Base-by-base conservation (phyloP, 2,113 vertebrate species). In the Leptosomus discolor region DNA sequence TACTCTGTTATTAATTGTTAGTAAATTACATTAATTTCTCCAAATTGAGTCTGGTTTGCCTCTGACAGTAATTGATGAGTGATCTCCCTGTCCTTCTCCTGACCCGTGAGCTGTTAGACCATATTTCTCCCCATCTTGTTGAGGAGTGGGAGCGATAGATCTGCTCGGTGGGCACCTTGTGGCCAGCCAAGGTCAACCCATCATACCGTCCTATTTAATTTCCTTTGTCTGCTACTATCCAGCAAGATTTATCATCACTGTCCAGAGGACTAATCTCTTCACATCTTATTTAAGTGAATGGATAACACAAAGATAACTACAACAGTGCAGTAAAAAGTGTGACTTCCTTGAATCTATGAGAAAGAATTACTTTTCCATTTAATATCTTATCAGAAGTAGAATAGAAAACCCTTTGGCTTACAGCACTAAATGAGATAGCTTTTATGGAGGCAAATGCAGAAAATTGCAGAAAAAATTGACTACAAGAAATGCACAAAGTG, bases 91-190 rank as follows among this genome's bases (percentile, higher is more conserved):
- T 22, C n/a, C 9, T 32, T 74, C 54, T 34, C n/a, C n/a, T n/a
- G n/a, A n/a, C 8, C 21, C 30, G 11, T 13, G 36, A 76, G 36
- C 5, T 76, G 75, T 76, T 74, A 36, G 34, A 43, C 41, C 6
- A 3, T 74, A 85, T 54, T 73, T 65, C n/a, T 85, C 12, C 23
- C 22, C n/a, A n/a, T n/a, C n/a, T n/a, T n/a, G n/a, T n/a, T n/a
- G n/a, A n/a, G n/a, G n/a, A n/a, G n/a, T n/a, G n/a, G n/a, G n/a
- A n/a, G n/a, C n/a, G n/a, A n/a, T 15, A 77, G 61, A 73, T 26
- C 0, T 0, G 41, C 22, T 46, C 56, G 18, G 39, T 64, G 17
- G 15, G 10, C 45, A 68, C 24, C 36, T 43, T n/a, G 15, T 2
- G 0, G n/a, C 6, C 23, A 85, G 15, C 29, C 70, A 50, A 39